Base-by-base conservation (phyloP, 2,888 invertebrate species). In the Chalcosyrphus nemorum region DNA sequence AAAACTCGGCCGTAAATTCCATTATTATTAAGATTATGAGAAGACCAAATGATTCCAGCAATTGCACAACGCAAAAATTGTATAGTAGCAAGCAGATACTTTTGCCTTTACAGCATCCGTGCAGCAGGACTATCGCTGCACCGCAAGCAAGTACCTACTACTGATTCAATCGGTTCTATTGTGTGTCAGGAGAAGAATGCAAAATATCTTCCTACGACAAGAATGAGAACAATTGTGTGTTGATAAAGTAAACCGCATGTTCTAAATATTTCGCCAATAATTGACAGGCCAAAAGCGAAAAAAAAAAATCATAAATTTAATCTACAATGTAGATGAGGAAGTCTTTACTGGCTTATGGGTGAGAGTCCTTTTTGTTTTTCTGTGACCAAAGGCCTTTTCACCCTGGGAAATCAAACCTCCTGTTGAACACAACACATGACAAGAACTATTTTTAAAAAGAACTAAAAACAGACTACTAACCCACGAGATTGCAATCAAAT, bases 101-200 rank as follows among this genome's bases (percentile, higher is more conserved):
- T n/a, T 54, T 32, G 11, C 45, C 21, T 57, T 57, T 38, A 29
- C 24, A 27, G 45, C 24, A 52, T 24, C 32, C n/a, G 38, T 27
- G 38, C 32, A 7, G 45, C 21, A 13, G 19, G 41, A 27, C 41
- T 50, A 47, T 50, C 21, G 24, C 41, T n/a, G n/a, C 29, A 29
- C 54, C n/a, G 43, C 29, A 19, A 17, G 19, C 19, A 6, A 59
- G 9, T 13, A 27, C 15, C 15, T 13, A 27, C 15, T 13, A 27
- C 17, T 11, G 77, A 56, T 81, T 41, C 32, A 56, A 81, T 75
- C 70, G 59, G 17, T 57, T 52, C 81, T 57, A 81, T 81, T 81
- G 81, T 81, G 47, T 56, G 7, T 57, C 45, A 17, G 27, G 24
- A n/a, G n/a, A 43, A 35, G 70, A 81, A 71, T 75, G 57, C 17